Conservation (phyloP, 2,113 vertebrate genomes). For the Odocoileus virginianus region DNA sequence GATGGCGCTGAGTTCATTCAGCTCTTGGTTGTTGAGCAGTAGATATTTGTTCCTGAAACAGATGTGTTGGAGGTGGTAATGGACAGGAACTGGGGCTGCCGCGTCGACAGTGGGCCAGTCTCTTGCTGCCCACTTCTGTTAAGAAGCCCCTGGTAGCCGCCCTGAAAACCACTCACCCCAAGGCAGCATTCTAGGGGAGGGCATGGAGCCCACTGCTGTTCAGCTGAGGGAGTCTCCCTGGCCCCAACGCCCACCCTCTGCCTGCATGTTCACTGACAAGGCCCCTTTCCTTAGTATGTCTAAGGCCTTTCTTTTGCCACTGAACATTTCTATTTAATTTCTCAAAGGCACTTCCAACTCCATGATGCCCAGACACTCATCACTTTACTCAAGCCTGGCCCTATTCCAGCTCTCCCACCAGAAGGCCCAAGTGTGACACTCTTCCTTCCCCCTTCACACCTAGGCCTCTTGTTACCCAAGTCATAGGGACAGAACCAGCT, state of each 20-base stretch:
- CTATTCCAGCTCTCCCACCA: neutral
- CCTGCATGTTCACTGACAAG: neutral
- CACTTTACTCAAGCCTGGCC: neutral
- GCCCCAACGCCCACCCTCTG: neutral
- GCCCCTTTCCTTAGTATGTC: neutral
- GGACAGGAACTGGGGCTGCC: neutral
- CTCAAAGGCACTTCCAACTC: neutral
- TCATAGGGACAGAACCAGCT: neutral
- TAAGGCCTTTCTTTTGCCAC: neutral
- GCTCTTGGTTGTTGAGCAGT: conserved; percentile 94
- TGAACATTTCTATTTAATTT: neutral
- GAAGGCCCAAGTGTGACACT: neutral
- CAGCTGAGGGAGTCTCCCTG: neutral
- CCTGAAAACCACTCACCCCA: neutral
- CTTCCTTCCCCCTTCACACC: neutral
- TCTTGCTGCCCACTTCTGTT: neutral
- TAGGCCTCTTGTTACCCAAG: neutral
- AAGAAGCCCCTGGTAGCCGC: neutral
- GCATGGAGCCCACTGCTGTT: neutral
- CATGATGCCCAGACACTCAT: neutral
- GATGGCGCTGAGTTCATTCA: conserved; percentile 97
- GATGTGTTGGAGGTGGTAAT: neutral
- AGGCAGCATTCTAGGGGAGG: neutral
- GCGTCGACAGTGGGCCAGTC: neutral
- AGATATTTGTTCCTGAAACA: conserved; percentile 95